phyloP scores from a whole-genome alignment of 2,113 vertebrate species.

The Grantiella picta region DNA sequence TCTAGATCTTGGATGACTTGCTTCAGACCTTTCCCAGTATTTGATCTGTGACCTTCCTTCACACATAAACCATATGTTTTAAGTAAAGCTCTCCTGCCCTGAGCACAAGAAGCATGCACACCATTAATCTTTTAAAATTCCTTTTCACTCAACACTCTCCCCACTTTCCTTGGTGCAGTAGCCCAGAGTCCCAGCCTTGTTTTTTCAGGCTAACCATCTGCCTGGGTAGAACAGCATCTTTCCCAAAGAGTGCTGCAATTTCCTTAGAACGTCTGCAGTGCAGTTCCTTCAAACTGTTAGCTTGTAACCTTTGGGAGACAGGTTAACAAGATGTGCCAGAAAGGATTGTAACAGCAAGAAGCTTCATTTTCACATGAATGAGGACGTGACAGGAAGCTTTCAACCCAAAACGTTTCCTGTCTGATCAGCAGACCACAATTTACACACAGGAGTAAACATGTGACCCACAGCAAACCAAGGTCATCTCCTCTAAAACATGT shows the following conservation, averaged over 20 bases:
- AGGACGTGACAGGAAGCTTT: conserved; percentile 18
- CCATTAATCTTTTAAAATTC: not conserved
- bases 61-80: not conserved
- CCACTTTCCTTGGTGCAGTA: not conserved
- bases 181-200: not conserved
- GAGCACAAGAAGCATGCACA: not conserved
- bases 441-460: conserved; percentile 10
- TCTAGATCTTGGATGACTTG: not conserved
- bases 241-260: not conserved
- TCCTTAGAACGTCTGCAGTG: accelerated
- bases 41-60: not conserved
- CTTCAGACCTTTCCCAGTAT: not conserved
- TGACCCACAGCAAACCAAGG: not conserved
- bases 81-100: not conserved
- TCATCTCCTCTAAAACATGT: not conserved
- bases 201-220: not conserved
- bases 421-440: conserved; percentile 14
- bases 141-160: not conserved
- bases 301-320: not conserved
- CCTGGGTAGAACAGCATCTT: not conserved
- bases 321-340: not conserved
- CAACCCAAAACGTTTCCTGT: conserved; percentile 19
- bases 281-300: not conserved
- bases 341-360: not conserved
- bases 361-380: conserved; percentile 42